Conservation (phyloP, 2,888 invertebrate genomes). For the Sminthurides aquaticus region DNA sequence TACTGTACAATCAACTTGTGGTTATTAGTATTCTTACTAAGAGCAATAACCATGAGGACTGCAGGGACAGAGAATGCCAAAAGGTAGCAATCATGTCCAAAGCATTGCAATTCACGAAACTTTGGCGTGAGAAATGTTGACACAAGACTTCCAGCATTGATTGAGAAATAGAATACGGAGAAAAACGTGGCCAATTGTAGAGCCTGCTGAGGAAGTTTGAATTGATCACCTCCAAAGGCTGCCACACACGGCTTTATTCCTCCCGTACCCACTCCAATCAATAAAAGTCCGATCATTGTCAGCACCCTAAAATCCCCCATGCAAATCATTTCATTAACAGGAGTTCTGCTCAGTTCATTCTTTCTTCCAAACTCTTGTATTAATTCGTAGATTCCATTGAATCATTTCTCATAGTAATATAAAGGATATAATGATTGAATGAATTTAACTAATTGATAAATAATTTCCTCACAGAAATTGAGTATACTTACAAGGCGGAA, state of each 20-base stretch:
- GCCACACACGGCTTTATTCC: slow-evolving; percentile 90
- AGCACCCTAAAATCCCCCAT: slow-evolving; percentile 46
- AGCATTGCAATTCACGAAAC: slow-evolving; percentile 52
- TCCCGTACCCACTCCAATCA: slow-evolving; percentile 84
- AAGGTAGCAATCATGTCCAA: slow-evolving; percentile 26
- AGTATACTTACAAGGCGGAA: slow-evolving; percentile 23
- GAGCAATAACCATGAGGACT: slow-evolving; percentile 26
- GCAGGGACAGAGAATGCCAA: slow-evolving; percentile 33
- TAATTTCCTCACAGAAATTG: neutral
- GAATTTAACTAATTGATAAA: too few species aligned
- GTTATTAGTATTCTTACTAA: slow-evolving; percentile 20
- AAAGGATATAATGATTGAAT: too few species aligned
- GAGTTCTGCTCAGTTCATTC: neutral
- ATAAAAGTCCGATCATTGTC: slow-evolving; percentile 49
- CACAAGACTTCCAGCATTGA: slow-evolving; percentile 59
- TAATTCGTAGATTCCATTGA: neutral
- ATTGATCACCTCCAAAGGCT: slow-evolving; percentile 93
- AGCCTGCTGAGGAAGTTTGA: slow-evolving; percentile 70
- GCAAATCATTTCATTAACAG: neutral
- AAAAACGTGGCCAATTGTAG: slow-evolving; percentile 77
- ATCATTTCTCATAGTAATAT: too few species aligned
- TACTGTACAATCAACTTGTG: too few species aligned
- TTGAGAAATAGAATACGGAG: slow-evolving; percentile 88
- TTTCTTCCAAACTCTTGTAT: too few species aligned
- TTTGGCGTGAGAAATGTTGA: slow-evolving; percentile 67